phyloP scores from a whole-genome alignment of 2,797 vertebrate species.

The Schizopygopsis malacanthus region DNA sequence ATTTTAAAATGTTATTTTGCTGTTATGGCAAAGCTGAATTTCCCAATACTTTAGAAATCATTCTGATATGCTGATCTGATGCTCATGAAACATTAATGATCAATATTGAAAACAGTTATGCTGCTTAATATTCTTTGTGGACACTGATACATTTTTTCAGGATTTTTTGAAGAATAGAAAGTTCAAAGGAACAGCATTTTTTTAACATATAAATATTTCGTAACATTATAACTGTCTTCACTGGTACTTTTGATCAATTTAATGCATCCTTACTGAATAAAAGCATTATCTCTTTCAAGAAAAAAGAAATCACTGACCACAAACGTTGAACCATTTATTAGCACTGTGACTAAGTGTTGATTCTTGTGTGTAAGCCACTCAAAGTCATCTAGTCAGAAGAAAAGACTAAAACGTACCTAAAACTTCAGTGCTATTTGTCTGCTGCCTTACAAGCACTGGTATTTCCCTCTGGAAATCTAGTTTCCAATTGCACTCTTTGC shows the following conservation, averaged over 20 bases:
- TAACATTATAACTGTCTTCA: not conserved
- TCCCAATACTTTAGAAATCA: too few relatives aligned
- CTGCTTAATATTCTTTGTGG: not conserved
- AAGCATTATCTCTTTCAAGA: not conserved
- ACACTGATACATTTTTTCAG: not conserved
- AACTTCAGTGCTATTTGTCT: not conserved
- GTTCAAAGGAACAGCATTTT: too few relatives aligned
- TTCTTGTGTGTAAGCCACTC: not conserved
- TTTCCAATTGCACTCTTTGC: not conserved
- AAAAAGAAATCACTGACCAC: not conserved
- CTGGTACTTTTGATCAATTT: not conserved
- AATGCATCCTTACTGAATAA: not conserved
- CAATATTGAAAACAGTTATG: not conserved
- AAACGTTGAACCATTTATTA: not conserved
- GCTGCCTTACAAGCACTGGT: not conserved
- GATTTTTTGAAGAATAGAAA: not conserved
- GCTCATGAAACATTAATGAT: not conserved
- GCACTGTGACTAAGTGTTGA: not conserved
- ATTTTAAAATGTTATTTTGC: too few relatives aligned
- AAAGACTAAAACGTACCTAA: not conserved
- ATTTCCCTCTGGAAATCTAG: conserved; percentile 3
- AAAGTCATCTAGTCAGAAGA: not conserved
- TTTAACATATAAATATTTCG: not conserved
- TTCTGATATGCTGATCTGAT: too few relatives aligned
- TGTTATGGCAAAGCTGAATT: too few relatives aligned